phyloP scores from a whole-genome alignment of 2,888 invertebrate genomes.

The Acleris laterana region DNA sequence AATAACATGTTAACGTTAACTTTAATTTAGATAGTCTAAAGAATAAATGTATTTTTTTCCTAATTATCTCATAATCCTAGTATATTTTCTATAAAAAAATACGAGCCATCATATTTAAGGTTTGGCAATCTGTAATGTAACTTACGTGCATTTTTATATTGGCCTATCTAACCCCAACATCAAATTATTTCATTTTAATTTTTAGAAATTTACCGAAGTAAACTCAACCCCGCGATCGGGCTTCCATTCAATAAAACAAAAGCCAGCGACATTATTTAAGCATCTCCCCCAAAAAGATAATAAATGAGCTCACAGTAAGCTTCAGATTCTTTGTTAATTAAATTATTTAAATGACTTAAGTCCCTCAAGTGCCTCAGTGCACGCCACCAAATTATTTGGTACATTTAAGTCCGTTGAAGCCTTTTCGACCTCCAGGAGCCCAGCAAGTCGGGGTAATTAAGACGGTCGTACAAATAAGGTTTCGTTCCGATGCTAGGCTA shows the following conservation, averaged over 20 bases:
- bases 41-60: too few species aligned
- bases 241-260: slow-evolving; percentile 9
- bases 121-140: too few species aligned
- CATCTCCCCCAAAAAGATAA: slow-evolving; percentile 46
- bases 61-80: too few species aligned
- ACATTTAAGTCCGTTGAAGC: slow-evolving; percentile 61
- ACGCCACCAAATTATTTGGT: slow-evolving; percentile 65
- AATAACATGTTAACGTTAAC: too few species aligned
- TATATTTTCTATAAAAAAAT: too few species aligned
- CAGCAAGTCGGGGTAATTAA: slow-evolving; percentile 51
- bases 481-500: slow-evolving; percentile 12
- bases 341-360: slow-evolving; percentile 68
- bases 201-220: background rate
- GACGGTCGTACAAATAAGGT: slow-evolving; percentile 43
- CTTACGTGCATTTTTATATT: too few species aligned
- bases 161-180: too few species aligned
- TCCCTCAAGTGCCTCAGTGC: slow-evolving; percentile 64
- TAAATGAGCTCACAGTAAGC: slow-evolving; percentile 55
- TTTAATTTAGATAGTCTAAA: too few species aligned
- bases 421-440: slow-evolving; percentile 56
- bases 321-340: slow-evolving; percentile 65
- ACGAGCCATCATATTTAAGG: too few species aligned
- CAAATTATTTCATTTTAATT: too few species aligned
- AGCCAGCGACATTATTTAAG: slow-evolving; percentile 41
- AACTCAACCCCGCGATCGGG: background rate